Percentiles rank a stretch among this genome's conserved stretches.
phyloP scores from a whole-genome alignment of 2,888 invertebrate species.

The Nomada goodeniana region DNA sequence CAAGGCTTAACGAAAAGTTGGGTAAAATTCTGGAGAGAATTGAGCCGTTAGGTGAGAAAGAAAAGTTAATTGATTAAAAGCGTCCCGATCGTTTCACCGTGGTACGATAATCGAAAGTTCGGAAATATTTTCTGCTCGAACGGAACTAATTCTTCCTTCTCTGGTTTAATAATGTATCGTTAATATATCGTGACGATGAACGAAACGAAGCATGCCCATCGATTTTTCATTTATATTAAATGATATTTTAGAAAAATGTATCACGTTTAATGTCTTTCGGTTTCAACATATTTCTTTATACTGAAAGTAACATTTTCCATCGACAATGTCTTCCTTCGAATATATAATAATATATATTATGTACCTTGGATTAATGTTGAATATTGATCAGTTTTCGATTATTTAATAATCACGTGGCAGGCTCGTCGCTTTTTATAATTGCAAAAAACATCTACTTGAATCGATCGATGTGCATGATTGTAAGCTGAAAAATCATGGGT shows the following conservation, averaged over 20 bases:
- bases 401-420: no score
- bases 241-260: neutral
- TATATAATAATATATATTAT: neutral
- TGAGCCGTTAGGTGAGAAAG: neutral
- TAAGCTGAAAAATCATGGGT: neutral
- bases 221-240: neutral
- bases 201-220: neutral
- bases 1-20: conserved; percentile 26
- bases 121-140: conserved; percentile 16
- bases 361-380: neutral
- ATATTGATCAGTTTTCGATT: no score
- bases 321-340: neutral
- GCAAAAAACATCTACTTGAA: conserved; percentile 3
- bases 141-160: conserved; percentile 8
- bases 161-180: conserved; percentile 2
- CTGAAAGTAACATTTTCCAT: neutral
- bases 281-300: neutral
- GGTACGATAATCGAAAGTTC: neutral
- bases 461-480: conserved; percentile 1
- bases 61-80: neutral
- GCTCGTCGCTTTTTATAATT: conserved; percentile 4
- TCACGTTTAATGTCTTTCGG: neutral
- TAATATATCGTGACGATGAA: neutral
- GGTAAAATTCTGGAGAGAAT: conserved; percentile 21
- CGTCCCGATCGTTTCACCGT: conserved; percentile 17